Evolutionary conservation across 2,888 invertebrate species (phyloP).

Genomic region (Cylindroiulus punctatus): DNA sequence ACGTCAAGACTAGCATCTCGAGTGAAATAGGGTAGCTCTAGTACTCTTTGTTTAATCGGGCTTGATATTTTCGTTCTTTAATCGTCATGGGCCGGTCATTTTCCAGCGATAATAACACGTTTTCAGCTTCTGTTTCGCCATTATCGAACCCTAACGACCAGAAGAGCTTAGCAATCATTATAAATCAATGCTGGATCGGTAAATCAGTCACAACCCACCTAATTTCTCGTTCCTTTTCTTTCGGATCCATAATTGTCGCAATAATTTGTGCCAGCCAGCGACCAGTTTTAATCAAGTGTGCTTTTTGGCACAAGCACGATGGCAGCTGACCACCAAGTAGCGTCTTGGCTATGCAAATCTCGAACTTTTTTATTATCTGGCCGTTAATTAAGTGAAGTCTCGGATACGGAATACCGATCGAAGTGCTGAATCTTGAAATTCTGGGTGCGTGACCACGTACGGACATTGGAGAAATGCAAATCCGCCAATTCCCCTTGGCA

Average conservation of each 20-base stretch:
- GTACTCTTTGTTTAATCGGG: background rate
- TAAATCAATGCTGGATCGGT: background rate
- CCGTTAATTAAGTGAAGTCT: background rate
- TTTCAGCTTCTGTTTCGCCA: conserved; percentile 30
- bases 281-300: background rate
- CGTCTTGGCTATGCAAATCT: background rate
- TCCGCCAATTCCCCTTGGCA: background rate
- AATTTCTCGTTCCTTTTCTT: background rate
- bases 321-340: background rate
- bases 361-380: background rate
- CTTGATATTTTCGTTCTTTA: background rate
- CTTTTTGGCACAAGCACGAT: background rate
- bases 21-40: background rate
- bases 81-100: background rate
- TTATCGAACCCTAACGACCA: conserved; percentile 39
- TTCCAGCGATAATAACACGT: background rate
- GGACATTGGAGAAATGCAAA: conserved; percentile 17
- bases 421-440: background rate
- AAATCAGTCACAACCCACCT: background rate
- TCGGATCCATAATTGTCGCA: background rate
- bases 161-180: conserved; percentile 24
- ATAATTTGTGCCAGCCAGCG: background rate
- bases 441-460: background rate
- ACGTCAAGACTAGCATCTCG: background rate
- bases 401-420: background rate